These are phyloP conservation scores for Troglohyphantes excavatus DNA, from an alignment of 2,888 invertebrate species.

Conservation along the genomic window DNA sequence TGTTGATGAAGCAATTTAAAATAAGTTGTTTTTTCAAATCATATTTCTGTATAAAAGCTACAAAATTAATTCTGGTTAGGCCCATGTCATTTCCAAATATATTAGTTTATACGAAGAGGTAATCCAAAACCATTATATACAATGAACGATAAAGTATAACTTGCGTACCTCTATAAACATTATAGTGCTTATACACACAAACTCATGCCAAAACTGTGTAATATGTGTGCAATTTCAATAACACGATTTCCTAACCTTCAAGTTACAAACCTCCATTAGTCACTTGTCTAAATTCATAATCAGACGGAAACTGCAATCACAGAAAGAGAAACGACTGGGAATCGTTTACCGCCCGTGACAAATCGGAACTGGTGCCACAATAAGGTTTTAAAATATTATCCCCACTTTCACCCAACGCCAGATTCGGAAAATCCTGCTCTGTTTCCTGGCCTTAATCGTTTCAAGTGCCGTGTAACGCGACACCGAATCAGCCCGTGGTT, in stretches of 20 bases:
- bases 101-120: too few species aligned
- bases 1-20: too few species aligned
- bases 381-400: constrained; percentile 64
- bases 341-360: constrained; percentile 59
- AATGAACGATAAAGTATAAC: too few species aligned
- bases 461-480: constrained; percentile 49
- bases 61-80: too few species aligned
- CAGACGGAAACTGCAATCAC: constrained; percentile 12
- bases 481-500: constrained; percentile 41
- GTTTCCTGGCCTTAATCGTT: constrained; percentile 56
- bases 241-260: neutral
- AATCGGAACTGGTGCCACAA: constrained; percentile 59
- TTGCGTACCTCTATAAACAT: too few species aligned
- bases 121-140: too few species aligned
- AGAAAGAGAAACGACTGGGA: constrained; percentile 32
- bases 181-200: too few species aligned
- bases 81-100: too few species aligned
- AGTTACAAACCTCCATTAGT: constrained; percentile 32
- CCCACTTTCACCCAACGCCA: constrained; percentile 42
- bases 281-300: constrained; percentile 34
- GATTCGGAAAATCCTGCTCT: constrained; percentile 38
- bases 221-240: too few species aligned
- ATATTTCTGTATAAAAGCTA: too few species aligned
- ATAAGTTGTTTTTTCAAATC: too few species aligned
- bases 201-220: too few species aligned